A percentile compares a stretch with the other conserved stretches of the same genome.
phyloP scores from a whole-genome alignment of 2,797 vertebrate species.

The Schizothorax lantsangensis region DNA sequence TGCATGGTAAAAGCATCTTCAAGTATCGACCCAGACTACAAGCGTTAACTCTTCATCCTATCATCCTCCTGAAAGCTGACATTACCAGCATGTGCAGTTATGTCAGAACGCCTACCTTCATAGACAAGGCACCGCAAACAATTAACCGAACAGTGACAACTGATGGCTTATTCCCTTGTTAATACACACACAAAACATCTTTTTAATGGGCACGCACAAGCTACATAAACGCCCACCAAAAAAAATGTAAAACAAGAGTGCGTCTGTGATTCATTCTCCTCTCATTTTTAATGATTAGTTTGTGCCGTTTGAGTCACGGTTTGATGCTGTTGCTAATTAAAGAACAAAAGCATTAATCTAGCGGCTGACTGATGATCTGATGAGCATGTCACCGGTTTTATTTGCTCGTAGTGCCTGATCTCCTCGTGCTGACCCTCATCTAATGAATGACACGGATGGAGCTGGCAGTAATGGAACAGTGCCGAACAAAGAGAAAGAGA shows the following conservation, averaged over 20 bases:
- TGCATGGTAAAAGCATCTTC: conserved; percentile 1
- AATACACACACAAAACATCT: conserved; percentile 40
- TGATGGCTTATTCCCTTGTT: conserved; percentile 44
- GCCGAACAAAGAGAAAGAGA: conserved; percentile 28
- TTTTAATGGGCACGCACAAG: conserved; percentile 42
- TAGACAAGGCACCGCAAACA: conserved; percentile 31
- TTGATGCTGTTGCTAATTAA: conserved; percentile 61
- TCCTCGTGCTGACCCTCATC: conserved; percentile 51
- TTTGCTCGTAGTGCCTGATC: conserved; percentile 51
- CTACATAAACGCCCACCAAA: conserved; percentile 33
- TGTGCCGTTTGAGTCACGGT: conserved; percentile 55
- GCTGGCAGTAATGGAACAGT: conserved; percentile 25
- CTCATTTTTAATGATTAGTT: conserved; percentile 62
- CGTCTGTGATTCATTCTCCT: conserved; percentile 60
- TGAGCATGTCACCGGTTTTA: conserved; percentile 59
- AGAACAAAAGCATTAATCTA: conserved; percentile 60
- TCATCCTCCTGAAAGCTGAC: neutral
- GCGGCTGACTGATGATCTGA: conserved; percentile 58
- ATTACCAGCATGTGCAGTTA: conserved; percentile 15
- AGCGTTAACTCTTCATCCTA: conserved; percentile 8
- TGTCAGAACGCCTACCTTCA: conserved; percentile 38
- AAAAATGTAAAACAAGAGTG: conserved; percentile 38
- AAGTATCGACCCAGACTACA: neutral
- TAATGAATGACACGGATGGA: conserved; percentile 49
- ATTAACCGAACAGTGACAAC: conserved; percentile 48